Base-by-base conservation (phyloP, 2,888 invertebrate species). In the Epirrita christyi region DNA sequence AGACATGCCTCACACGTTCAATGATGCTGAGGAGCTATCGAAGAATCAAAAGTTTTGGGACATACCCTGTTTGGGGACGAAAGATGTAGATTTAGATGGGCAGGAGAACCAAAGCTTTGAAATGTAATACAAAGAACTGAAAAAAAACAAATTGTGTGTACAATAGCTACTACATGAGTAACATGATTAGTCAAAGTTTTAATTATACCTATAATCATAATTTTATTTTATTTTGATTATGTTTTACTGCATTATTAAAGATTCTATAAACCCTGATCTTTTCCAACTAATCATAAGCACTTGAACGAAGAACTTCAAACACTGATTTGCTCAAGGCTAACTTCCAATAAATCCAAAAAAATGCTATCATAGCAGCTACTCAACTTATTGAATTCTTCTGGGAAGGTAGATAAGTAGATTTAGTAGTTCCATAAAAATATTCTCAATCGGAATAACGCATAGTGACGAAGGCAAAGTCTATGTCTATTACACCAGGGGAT, bases 1-100 rank as follows among this genome's bases (percentile, higher is more conserved):
- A 61, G 82, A 85, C 51, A 78, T 89, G 79, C 89, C 89, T 0
- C 85, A 88, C 55, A 82, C 86, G 0, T 88, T 88, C 66, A 82
- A 85, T 6, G 86, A 85, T 36, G 80, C 88, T 1, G 88, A 88
- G 59, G 60, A 67, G 4, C 56, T 90, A 34, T 70, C 81, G 0
- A 75, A 45, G 37, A 75, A 68, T 27, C 78, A 78, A 43, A 75
- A 69, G 9, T 70, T 83, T 29, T 81, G 83, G 61, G 83, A 83
- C 28, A 60, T 87, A 13, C 83, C 84, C n/a, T 80, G 66, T 69
- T 61, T 79, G 42, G 67, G 64, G 55, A 73, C 68, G 52, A 60
- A 47, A 58, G 54, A 71, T 42, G 7, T 48, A 37, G 41, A 42
- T 11, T 32, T 55, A 63, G 45, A 70, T 71, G 54, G 59, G 11